phyloP scores from a whole-genome alignment of 1,140 invertebrate species.

The Anastrepha ludens region DNA sequence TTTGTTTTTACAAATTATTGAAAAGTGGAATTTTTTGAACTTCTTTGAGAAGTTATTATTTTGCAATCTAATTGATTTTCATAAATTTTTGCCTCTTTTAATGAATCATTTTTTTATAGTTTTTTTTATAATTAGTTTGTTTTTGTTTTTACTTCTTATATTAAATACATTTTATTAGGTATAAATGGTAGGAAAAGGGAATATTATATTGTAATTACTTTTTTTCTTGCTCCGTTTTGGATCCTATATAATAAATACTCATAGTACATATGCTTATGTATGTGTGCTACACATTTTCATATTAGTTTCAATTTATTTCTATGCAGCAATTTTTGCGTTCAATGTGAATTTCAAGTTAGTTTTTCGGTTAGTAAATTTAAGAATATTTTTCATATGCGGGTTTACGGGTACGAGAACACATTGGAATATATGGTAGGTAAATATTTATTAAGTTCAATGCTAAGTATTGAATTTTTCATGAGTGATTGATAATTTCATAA shows the following conservation, averaged over 20 bases:
- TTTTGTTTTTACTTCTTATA: not conserved
- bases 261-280: not conserved
- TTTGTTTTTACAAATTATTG: slow-evolving; percentile 71
- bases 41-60: slow-evolving; percentile 68
- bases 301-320: not conserved
- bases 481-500: no score
- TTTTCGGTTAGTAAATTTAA: not conserved
- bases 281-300: not conserved
- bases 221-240: not conserved
- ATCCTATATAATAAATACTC: slow-evolving; percentile 30
- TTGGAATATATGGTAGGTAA: not conserved
- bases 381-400: not conserved
- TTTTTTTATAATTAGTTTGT: not conserved
- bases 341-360: no score
- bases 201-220: not conserved
- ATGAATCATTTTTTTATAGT: not conserved
- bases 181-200: slow-evolving; percentile 42
- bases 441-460: not conserved
- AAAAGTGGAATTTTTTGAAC: slow-evolving; percentile 58
- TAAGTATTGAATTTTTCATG: no score
- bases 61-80: not conserved
- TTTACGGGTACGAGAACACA: not conserved
- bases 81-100: not conserved
- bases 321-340: not conserved
- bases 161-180: slow-evolving; percentile 29